Evolutionary conservation across 2,888 invertebrate species (phyloP), one percentile per base, ranked within the genome.

Genomic region (Eretmocerus hayati): DNA sequence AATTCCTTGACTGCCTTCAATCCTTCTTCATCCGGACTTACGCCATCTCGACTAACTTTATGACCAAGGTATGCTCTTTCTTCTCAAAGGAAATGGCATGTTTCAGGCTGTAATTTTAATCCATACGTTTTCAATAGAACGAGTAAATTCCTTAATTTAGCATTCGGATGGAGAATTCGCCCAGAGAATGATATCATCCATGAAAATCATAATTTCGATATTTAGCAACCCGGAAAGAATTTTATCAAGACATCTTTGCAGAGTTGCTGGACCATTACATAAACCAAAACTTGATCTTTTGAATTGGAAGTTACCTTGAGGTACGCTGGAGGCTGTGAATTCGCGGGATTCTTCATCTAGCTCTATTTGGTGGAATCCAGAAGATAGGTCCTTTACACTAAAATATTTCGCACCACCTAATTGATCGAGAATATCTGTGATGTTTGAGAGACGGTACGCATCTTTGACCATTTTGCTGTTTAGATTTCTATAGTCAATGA

Each of bases 1-100:
- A 38, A 38, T 13, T n/a, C 13, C 15, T 22, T 38, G 11, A 38
- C 38, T 22, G 22, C 38, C 19, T 20, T 15, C 2, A 38, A 22
- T 22, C 22, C 22, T 9, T 21, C 8, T 6, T 21, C 22, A 16
- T 38, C 38, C 3, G 38, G 38, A 6, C 19, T 5, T 5, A 42
- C 26, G 5, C 39, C 39, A 1, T 39, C 33, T 19, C 16, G 5
- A n/a, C 22, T 23, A 20, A 46, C 16, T 23, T 36, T 33, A 19
- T 46, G 39, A 0, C 39, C 46, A 15, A 46, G 20, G 22, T 39
- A 46, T 15, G 6, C 13, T 2, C 38, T 32, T 39, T 46, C 39
- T 13, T 32, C 5, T 32, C 19, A 22, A 3, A 38, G 16, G 26
- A 39, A 46, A 22, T 20, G n/a, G n/a, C 39, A 46, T 2, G 31